A percentile compares a stretch with the other conserved stretches of the same genome.
phyloP scores from a whole-genome alignment of 2,113 vertebrate species.

The Cariama cristata region DNA sequence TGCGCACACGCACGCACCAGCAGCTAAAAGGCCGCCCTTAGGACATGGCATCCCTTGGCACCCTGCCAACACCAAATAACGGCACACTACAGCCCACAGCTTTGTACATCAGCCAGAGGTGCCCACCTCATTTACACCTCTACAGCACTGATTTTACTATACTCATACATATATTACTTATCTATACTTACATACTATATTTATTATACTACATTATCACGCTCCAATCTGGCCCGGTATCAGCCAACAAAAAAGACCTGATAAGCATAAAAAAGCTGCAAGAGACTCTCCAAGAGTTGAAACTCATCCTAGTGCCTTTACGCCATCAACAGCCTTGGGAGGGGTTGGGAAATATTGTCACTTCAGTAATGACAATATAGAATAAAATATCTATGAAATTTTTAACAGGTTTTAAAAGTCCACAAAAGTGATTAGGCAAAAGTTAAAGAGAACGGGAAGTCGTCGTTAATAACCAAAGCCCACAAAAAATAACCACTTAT shows the following conservation, averaged over 20 bases:
- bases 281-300: background rate
- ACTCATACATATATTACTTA: background rate
- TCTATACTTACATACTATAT: background rate
- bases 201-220: background rate
- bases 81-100: fast-evolving
- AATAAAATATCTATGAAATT: background rate
- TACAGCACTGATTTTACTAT: background rate
- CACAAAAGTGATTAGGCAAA: background rate
- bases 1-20: background rate
- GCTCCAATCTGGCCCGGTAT: background rate
- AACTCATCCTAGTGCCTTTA: background rate
- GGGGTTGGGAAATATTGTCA: background rate
- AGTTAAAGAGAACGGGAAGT: background rate
- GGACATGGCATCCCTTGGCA: background rate
- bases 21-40: background rate
- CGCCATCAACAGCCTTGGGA: background rate
- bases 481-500: background rate
- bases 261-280: background rate
- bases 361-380: background rate
- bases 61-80: background rate
- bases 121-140: background rate
- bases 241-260: background rate
- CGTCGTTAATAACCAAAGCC: background rate
- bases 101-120: background rate
- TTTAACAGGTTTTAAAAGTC: background rate